Conservation (phyloP, 2,113 vertebrate genomes). For the Osmerus eperlanus region DNA sequence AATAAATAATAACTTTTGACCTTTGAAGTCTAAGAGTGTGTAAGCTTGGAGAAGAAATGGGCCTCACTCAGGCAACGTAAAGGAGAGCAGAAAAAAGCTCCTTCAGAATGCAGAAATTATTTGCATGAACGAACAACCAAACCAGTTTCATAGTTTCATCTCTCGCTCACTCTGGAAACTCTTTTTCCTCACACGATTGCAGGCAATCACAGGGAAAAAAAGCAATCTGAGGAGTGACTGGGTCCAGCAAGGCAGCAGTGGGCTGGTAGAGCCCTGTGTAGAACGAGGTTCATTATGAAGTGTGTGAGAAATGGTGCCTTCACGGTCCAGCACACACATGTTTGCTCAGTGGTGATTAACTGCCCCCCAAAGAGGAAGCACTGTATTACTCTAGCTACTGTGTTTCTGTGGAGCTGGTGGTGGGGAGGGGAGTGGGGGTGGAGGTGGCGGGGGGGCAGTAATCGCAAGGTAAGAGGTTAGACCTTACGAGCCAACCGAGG, state of each 20-base stretch:
- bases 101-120: conserved; percentile 24
- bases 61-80: conserved; percentile 10
- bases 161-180: conserved; percentile 4
- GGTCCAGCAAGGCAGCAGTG: conserved; percentile 15
- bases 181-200: conserved; percentile 10
- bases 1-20: conserved; percentile 70
- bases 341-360: conserved; percentile 64
- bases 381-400: conserved; percentile 57
- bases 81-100: conserved; percentile 21
- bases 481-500: conserved; percentile 19
- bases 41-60: conserved; percentile 30
- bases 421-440: not conserved
- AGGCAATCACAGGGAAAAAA: conserved; percentile 11
- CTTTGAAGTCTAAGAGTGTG: conserved; percentile 49
- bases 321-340: conserved; percentile 53
- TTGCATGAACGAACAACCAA: conserved; percentile 14
- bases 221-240: conserved; percentile 17
- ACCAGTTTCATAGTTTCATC: conserved; percentile 24
- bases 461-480: conserved; percentile 18
- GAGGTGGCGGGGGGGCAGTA: not conserved
- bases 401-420: conserved; percentile 39
- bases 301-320: conserved; percentile 60
- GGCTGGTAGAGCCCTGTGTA: conserved; percentile 16
- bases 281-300: conserved; percentile 63
- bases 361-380: conserved; percentile 61